A percentile compares a stretch with the other conserved stretches of the same genome.
These are phyloP conservation scores for Conops quadrifasciatus DNA, from an alignment of 2,888 invertebrate species.

Conservation along the genomic window DNA sequence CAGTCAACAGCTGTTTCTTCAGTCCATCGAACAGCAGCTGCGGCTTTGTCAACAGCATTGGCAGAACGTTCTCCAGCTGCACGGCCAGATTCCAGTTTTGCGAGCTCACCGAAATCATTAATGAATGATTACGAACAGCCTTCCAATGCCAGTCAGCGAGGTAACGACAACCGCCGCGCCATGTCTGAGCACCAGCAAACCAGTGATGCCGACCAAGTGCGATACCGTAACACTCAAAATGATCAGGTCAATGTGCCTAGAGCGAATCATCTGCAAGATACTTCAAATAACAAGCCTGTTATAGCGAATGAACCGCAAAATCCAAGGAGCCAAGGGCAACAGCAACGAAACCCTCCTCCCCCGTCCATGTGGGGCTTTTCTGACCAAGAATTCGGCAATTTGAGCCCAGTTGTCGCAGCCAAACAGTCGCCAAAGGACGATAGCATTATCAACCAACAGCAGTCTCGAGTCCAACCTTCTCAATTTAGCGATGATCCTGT, in stretches of 20 bases:
- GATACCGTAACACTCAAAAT: too few relatives aligned
- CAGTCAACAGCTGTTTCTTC: background rate
- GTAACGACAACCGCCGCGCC: constrained; percentile 15
- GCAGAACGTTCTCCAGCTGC: background rate
- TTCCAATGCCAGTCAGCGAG: background rate
- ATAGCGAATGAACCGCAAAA: background rate
- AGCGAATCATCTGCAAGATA: too few relatives aligned
- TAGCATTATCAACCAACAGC: constrained; percentile 4
- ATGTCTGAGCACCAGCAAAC: background rate
- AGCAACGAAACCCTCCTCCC: background rate
- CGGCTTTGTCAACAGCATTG: background rate
- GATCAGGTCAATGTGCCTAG: too few relatives aligned
- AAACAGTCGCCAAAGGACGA: background rate
- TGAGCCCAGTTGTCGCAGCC: background rate
- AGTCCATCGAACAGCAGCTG: background rate
- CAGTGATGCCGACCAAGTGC: too few relatives aligned
- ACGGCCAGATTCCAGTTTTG: background rate
- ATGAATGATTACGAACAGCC: background rate
- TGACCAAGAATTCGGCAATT: constrained; percentile 41
- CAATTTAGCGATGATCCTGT: constrained; percentile 52
- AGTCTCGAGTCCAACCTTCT: background rate
- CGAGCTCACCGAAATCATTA: background rate
- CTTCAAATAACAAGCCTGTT: too few relatives aligned
- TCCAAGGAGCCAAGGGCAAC: too few relatives aligned
- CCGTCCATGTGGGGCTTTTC: constrained; percentile 45